Base-by-base conservation (phyloP, 2,888 invertebrate genomes). In the Drosophila quinaria region DNA sequence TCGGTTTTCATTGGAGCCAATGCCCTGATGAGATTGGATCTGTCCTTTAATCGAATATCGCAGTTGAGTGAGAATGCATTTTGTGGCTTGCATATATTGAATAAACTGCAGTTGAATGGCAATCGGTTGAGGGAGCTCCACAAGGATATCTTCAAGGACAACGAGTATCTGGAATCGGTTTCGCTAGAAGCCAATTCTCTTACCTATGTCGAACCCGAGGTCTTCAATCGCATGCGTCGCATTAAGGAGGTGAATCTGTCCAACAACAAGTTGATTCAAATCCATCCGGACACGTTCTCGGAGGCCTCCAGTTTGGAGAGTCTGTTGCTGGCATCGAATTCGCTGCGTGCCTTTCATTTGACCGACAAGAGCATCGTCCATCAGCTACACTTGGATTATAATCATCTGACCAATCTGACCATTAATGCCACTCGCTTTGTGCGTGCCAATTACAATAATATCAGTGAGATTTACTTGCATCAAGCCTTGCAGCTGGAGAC, bases 1-100 rank as follows among this genome's bases (percentile, higher is more conserved):
- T 92, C 92, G 0, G 92, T 91, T 0, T 92, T 92, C 35, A 90
- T 90, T 49, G 93, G 92, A 0, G 92, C 92, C 0, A 89, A 83
- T 61, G 86, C 79, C 1, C 50, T 92, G 29, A 85, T 92, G 79
- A 84, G 92, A 0, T 68, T 92, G 49, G 92, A 92, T 71, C 59
- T 92, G 39, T 91, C 92, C 17, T 79, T 87, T 42, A 92, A 92
- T 64, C 66, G 86, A 0, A 90, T 92, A 11, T 61, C 72, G 0
- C 66, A 80, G 4, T 60, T 92, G 2, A 91, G 90, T 56, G 91
- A 91, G 47, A 87, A 89, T 67, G 89, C 92, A 0, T 92, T 92
- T 68, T 89, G 90, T 11, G 92, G 92, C 0, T 59, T 92, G 59
- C 73, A 80, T 3, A 88, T 82, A 19, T 74, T 92, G 17, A 91